Base-by-base conservation (phyloP, 2,888 invertebrate species). In the Phyto melanocephala region DNA sequence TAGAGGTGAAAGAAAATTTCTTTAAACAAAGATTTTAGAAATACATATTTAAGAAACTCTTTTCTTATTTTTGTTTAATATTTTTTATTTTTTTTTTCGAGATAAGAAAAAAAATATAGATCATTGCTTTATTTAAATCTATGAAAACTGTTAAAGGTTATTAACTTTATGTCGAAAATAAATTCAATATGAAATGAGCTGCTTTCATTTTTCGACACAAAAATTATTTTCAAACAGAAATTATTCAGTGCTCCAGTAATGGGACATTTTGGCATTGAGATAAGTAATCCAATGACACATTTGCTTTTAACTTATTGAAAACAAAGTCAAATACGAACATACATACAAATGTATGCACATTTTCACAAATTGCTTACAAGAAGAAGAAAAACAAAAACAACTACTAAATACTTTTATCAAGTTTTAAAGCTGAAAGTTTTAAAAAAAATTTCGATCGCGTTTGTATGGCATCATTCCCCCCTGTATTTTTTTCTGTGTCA, bases 271-370 rank as follows among this genome's bases (percentile, higher is more conserved):
- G 56, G 17, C n/a, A 50, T 47, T 58, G 65, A 56, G 65, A 75
- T 75, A 67, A 56, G 42, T 60, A 68, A 62, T 60, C 33, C 68
- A 62, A 68, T 68, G 52, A 77, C 33, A 60, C 15, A 45, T 60
- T 62, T 33, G n/a, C 68, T 45, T 15, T 6, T 33, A 20, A 56
- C 13, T 47, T 75, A 62, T 54, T 6, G 6, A 28, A 5, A 28
- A 28, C 6, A 28, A 28, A 28, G 4, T 6, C n/a, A n/a, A n/a
- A 28, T 28, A 28, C 28, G 3, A 28, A 28, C 28, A 28, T 6
- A 28, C 28, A 28, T 28, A 28, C 54, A 56, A 35, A 75, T 37
- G n/a, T 15, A 4, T 15, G 6, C 3, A 28, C 17, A 35, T 42
- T 33, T 10, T 17, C 28, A 52, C 4, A 13, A n/a, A 13, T 35